Evolutionary conservation across 1,140 invertebrate species (phyloP), one percentile per base, ranked within the genome.

Genomic region (Metaphire vulgaris): DNA sequence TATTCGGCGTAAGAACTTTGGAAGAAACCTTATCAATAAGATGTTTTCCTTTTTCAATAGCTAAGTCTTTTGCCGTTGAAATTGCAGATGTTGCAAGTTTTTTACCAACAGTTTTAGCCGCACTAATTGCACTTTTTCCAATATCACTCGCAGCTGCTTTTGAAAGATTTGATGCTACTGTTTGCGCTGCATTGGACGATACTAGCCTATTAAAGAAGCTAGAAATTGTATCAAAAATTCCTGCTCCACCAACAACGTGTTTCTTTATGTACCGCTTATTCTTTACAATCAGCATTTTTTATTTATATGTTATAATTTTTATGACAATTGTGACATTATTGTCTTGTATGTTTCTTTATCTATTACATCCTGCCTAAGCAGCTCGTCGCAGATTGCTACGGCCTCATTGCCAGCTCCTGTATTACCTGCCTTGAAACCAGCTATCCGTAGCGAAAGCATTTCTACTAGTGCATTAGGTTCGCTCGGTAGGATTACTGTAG

Each of bases 271-370:
- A 72, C 12, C 70, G 12, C 15, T 31, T 31, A 2, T 72, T 72
- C 32, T 12, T 72, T 33, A 34, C 30, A 31, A 72, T 72, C 6
- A 72, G 12, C 70, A 72, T 72, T 32, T 72, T 72, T 12, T 56
- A 56, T 12, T 56, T 56, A 21, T 21, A 56, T 72, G 2, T 30
- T 31, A 2, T 30, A 72, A 72, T 72, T n/a, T 29, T 72, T 72
- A n/a, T 34, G 33, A 32, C 33, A 32, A 15, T 12, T 30, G 6
- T 34, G 12, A n/a, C 30, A 12, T 30, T 34, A 14, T 31, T 31
- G 30, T 12, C 70, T 72, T 72, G 15, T 34, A 14, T 31, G 32
- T 29, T 72, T 31, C 70, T 31, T 72, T 12, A 34, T n/a, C 21
- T 14, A 32, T 12, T 29, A 72, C 33, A 14, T 69, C 67, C 67